Base-by-base conservation (phyloP, 2,113 vertebrate species). In the Himantopus leucocephalus region DNA sequence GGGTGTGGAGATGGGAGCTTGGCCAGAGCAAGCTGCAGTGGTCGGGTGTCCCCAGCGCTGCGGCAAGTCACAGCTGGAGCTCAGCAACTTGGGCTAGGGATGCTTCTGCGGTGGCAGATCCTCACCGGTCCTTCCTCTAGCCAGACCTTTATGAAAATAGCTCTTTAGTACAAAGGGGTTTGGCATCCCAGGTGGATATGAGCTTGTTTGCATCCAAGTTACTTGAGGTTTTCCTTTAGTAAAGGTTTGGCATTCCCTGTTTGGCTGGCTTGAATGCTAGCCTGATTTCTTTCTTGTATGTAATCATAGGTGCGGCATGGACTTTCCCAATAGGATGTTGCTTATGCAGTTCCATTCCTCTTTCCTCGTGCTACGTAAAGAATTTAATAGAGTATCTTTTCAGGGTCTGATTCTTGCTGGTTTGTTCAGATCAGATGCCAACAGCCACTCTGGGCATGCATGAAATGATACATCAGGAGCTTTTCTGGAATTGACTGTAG, bases 11-110 rank as follows among this genome's bases (percentile, higher is more conserved):
- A 10, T 0, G 5, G 52, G 39, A 82, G n/a, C 29, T 55, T 37
- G 27, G 12, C 59, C 18, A 8, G 34, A 64, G 24, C 0, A 1
- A 68, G 10, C 12, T 3, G 0, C 43, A 26, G 37, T 1, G 2
- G 3, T 52, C 2, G 2, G 56, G 21, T 39, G 50, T 19, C 19
- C n/a, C 47, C 29, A 8, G 43, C 0, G 1, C 66, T 21, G 37
- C 3, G 5, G 43, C 15, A 85, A 23, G 4, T 75, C 26, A 7
- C 1, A 0, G 14, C 35, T 35, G 15, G 50, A 85, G 14, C 58
- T 43, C 1, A 0, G 20, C 18, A 48, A 12, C 19, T 73, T 45
- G 52, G 35, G 20, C 2, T 1, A 9, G 27, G 16, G 56, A 23
- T 72, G 32, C 19, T 48, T 63, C 78, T 73, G 19, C 0, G 0